Evolutionary conservation across 1,140 invertebrate species (phyloP), one percentile per base, ranked within the genome.

Genomic region (Pogonognathellus flavescens): DNA sequence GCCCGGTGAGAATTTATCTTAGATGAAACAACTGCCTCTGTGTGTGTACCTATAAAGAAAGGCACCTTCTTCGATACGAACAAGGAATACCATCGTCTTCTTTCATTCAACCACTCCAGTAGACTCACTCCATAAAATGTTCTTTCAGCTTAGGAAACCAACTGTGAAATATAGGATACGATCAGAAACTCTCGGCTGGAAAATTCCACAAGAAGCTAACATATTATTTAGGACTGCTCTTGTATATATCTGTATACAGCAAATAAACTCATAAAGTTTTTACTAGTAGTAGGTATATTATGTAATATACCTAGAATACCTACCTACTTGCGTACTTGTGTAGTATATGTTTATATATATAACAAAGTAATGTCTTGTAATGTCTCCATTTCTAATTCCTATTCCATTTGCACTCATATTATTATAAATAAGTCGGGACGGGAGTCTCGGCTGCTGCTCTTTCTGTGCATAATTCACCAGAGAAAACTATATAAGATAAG

Each of bases 91-190:
- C 31, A 41, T 6, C 62, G 70, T 76, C 14, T 76, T 16, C 41
- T 49, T n/a, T 76, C 31, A 1, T 10, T 4, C 66, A 13, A 11
- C 13, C 22, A 70, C 41, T 50, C 22, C 25, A 22, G 25, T 20
- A 66, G 9, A 50, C 70, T 41, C 70, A 49, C 25, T 76, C 70
- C 70, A 50, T 76, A 76, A 76, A 76, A 76, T 76, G 41, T 31
- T 76, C 70, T 76, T 76, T 76, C 31, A 76, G 70, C 70, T 76
- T 76, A 76, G 70, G 70, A 76, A 76, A 50, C 70, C 70, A 76
- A 76, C 70, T 76, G 70, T 76, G 70, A 76, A 76, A 76, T 76
- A 76, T 76, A 76, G 70, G 70, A 76, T 76, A 76, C 70, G 70
- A 76, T 76, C 70, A 76, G 70, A 76, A 76, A 76, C 41, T 76